phyloP scores from a whole-genome alignment of 2,113 vertebrate genomes.

The Meles meles region DNA sequence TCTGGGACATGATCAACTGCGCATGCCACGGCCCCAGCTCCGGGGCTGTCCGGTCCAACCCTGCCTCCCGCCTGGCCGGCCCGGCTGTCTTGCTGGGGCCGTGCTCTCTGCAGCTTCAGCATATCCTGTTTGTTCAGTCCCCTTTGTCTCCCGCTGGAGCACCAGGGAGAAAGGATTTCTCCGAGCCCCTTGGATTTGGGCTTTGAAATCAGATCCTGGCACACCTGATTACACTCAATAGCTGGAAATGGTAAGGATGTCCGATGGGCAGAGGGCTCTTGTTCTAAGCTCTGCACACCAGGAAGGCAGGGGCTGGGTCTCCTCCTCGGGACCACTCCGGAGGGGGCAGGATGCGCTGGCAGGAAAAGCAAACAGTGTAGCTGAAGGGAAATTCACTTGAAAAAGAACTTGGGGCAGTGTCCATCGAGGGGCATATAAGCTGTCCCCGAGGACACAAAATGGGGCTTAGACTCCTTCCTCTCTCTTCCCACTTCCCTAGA shows the following conservation, averaged over 20 bases:
- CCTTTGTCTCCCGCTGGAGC: constrained; percentile 76
- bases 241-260: constrained; percentile 86
- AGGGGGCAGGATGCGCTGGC: constrained; percentile 81
- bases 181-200: constrained; percentile 74
- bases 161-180: constrained; percentile 76
- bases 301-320: constrained; percentile 80
- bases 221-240: constrained; percentile 81
- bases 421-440: constrained; percentile 58
- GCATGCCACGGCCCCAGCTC: not conserved
- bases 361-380: constrained; percentile 80
- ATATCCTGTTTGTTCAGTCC: constrained; percentile 84
- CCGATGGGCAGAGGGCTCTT: constrained; percentile 83
- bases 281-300: constrained; percentile 80
- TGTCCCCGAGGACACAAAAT: constrained; percentile 16
- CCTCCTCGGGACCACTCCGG: constrained; percentile 72
- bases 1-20: not conserved
- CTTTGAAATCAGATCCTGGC: constrained; percentile 82
- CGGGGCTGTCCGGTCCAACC: constrained; percentile 19
- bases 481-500: not conserved
- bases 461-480: constrained; percentile 51
- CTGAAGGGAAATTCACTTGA: constrained; percentile 78
- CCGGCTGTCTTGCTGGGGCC: constrained; percentile 41
- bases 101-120: constrained; percentile 61
- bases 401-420: constrained; percentile 62
- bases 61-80: constrained; percentile 73